These are phyloP conservation scores for Eledone cirrhosa DNA, from an alignment of 2,888 invertebrate species.

Conservation along the genomic window DNA sequence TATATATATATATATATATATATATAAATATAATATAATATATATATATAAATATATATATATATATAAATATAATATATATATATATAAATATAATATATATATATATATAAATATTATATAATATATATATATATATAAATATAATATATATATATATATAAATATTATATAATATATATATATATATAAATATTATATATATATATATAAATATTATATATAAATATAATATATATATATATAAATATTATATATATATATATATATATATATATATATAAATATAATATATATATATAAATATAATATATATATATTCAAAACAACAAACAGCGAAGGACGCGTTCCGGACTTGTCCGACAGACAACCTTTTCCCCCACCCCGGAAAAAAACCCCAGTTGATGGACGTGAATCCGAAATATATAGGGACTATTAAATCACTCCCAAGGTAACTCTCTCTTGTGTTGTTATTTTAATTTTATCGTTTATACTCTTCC, in stretches of 20 bases:
- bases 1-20: neutral
- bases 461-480: no score
- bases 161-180: neutral
- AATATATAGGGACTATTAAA: no score
- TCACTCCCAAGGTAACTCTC: no score
- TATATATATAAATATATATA: neutral
- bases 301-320: no score
- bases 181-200: neutral
- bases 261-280: constrained; percentile 1
- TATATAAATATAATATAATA: neutral
- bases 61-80: neutral
- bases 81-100: neutral
- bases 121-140: neutral
- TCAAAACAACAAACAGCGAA: no score
- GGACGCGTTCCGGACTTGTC: no score
- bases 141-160: neutral
- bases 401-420: no score
- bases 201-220: neutral
- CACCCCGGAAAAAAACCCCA: no score
- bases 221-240: neutral
- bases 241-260: neutral
- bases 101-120: neutral
- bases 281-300: neutral
- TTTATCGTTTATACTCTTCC: no score
- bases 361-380: no score